Percentiles rank a stretch among this genome's conserved stretches.
Evolutionary conservation across 2,888 invertebrate species (phyloP).

Genomic region (Drosophila quasianomalipes): DNA sequence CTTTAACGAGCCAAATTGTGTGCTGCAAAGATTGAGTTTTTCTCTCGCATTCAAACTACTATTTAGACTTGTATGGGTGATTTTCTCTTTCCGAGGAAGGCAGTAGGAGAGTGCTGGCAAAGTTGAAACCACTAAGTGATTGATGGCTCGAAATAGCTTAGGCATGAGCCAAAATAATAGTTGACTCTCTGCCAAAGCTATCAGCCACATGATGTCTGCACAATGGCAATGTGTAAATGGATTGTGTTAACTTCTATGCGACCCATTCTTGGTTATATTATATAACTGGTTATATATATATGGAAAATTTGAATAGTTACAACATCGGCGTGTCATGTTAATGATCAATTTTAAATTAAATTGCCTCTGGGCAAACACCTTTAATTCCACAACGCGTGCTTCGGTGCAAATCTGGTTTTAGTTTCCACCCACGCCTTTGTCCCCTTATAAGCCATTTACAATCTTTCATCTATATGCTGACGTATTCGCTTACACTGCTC

Average conservation of each 20-base stretch:
- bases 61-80: constrained; percentile 31
- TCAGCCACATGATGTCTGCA: constrained; percentile 2
- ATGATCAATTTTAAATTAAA: constrained; percentile 25
- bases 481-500: constrained; percentile 44
- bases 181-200: constrained; percentile 38
- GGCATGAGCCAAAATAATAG: constrained; percentile 18
- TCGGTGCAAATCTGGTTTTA: constrained; percentile 27
- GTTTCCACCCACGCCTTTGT: not conserved
- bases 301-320: not conserved
- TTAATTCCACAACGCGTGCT: constrained; percentile 27
- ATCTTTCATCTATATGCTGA: constrained; percentile 27
- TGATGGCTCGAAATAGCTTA: constrained; percentile 39
- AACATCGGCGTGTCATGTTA: constrained; percentile 31
- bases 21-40: constrained; percentile 41
- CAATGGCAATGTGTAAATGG: constrained; percentile 24
- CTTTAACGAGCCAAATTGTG: constrained; percentile 68
- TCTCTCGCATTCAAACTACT: constrained; percentile 42
- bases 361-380: constrained; percentile 9
- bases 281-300: no score
- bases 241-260: constrained; percentile 17
- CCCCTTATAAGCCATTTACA: constrained; percentile 17
- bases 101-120: constrained; percentile 9
- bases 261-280: not conserved
- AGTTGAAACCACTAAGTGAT: constrained; percentile 57
- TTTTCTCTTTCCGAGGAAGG: not conserved